Evolutionary conservation across 2,888 invertebrate species (phyloP).

Genomic region (Enchytraeus crypticus): DNA sequence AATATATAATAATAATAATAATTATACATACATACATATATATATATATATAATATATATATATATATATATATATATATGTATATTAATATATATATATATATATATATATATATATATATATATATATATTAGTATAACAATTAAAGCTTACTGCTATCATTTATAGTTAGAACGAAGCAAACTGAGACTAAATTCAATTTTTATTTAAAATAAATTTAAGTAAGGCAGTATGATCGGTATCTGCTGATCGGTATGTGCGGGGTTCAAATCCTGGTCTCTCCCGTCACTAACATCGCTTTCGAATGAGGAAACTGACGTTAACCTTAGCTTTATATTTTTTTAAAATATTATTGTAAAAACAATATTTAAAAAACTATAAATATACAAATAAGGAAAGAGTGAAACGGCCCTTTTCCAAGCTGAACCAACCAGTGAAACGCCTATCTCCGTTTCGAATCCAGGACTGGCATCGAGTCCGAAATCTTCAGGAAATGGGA

Average conservation of each 20-base stretch:
- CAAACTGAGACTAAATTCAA: no score
- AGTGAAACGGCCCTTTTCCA: neutral
- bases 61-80: neutral
- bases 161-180: no score
- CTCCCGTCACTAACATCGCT: no score
- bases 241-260: no score
- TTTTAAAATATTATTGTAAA: no score
- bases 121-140: constrained; percentile 5
- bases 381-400: neutral
- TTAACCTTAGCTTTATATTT: no score
- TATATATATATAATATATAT: neutral
- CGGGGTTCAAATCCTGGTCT: no score
- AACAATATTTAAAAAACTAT: no score
- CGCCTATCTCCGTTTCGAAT: constrained; percentile 28
- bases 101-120: neutral
- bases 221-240: no score
- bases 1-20: neutral
- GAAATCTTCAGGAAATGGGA: constrained; percentile 28
- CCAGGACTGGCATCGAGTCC: constrained; percentile 31
- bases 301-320: no score
- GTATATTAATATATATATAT: neutral
- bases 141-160: no score
- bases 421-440: constrained; percentile 14
- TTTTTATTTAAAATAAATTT: no score
- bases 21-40: neutral